phyloP scores from a whole-genome alignment of 2,888 invertebrate species.

The Ophion ventricosus region DNA sequence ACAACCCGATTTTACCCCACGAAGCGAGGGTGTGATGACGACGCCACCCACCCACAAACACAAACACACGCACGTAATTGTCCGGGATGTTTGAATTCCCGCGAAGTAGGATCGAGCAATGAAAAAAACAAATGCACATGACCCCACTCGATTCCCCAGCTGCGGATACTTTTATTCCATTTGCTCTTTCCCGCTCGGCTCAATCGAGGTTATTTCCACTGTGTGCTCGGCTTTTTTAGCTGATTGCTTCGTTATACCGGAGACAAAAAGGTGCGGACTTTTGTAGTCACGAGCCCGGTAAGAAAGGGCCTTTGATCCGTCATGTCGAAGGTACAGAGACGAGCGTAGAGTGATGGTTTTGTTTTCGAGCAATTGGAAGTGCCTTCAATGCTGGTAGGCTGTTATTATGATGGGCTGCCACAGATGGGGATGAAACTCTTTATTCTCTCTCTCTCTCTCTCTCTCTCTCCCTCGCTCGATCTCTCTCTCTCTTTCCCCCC shows the following conservation, averaged over 20 bases:
- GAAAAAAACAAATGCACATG: constrained; percentile 24
- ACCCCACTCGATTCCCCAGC: background rate
- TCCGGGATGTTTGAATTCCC: constrained; percentile 70
- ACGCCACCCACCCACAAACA: background rate
- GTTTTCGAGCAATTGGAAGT: constrained; percentile 23
- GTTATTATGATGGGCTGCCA: constrained; percentile 10
- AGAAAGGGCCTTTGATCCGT: constrained; percentile 49
- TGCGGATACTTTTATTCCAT: constrained; percentile 13
- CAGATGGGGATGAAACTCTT: constrained; percentile 19
- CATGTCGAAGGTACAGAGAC: constrained; percentile 31
- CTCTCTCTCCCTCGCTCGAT: background rate
- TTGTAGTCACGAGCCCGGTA: constrained; percentile 4
- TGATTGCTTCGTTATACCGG: constrained; percentile 35
- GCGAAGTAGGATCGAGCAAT: constrained; percentile 59
- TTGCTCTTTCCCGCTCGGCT: constrained; percentile 10
- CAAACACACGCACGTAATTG: constrained; percentile 25
- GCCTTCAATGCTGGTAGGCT: constrained; percentile 13
- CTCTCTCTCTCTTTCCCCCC: background rate
- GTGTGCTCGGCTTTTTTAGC: constrained; percentile 34
- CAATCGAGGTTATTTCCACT: constrained; percentile 2
- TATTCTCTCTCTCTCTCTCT: background rate
- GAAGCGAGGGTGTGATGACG: constrained; percentile 1
- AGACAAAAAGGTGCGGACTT: constrained; percentile 22
- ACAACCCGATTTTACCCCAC: constrained; percentile 8
- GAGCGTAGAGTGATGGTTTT: background rate